Conservation (phyloP, 1,140 invertebrate species). For the Hypothenemus hampei region DNA sequence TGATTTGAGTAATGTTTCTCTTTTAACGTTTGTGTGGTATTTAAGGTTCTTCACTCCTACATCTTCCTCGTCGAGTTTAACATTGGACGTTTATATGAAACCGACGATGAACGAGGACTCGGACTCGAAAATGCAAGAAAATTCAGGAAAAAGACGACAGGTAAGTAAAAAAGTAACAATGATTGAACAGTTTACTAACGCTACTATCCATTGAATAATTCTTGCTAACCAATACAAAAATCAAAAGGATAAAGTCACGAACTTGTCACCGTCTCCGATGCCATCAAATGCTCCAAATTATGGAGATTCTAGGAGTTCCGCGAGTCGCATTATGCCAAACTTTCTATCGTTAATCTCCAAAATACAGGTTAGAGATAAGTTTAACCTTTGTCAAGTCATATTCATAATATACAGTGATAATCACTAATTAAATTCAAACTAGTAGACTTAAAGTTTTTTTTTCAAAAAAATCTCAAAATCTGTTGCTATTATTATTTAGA, state of each 20-base stretch:
- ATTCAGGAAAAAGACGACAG: constrained; percentile 9
- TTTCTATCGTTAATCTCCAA: constrained; percentile 64
- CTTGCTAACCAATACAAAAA: constrained; percentile 9
- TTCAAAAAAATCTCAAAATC: too few relatives aligned
- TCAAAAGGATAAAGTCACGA: constrained; percentile 37
- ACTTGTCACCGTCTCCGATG: constrained; percentile 39
- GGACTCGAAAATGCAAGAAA: constrained; percentile 16
- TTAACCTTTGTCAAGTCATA: too few relatives aligned
- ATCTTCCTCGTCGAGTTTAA: constrained; percentile 29
- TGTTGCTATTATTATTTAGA: too few relatives aligned
- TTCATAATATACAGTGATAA: too few relatives aligned
- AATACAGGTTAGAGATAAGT: constrained; percentile 65
- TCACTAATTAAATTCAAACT: too few relatives aligned
- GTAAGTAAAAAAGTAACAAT: not conserved
- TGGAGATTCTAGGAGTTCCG: constrained; percentile 52
- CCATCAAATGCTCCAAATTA: constrained; percentile 34
- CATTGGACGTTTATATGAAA: constrained; percentile 22
- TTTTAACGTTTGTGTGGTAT: not conserved
- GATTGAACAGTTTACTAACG: not conserved
- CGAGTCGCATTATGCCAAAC: constrained; percentile 60
- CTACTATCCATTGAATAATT: not conserved
- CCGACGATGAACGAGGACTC: too few relatives aligned
- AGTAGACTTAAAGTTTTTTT: too few relatives aligned
- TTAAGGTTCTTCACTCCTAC: constrained; percentile 35
- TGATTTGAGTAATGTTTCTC: not conserved